Evolutionary conservation across 2,113 vertebrate species (phyloP).

Genomic region (Heliornis fulica): DNA sequence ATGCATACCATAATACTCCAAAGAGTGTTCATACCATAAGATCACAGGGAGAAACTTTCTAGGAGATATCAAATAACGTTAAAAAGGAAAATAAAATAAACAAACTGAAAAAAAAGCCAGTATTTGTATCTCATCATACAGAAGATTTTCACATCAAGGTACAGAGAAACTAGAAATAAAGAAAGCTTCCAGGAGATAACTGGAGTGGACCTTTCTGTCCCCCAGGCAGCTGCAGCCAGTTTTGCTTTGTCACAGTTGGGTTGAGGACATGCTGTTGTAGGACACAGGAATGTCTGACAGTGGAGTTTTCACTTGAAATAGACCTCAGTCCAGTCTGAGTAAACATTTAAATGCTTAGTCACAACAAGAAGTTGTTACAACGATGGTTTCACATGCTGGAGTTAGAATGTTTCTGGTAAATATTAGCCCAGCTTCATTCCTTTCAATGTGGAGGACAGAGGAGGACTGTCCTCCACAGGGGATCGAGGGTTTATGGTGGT

Average conservation of each 20-base stretch:
- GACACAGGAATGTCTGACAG: not conserved
- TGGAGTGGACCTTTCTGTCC: not conserved
- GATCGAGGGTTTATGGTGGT: not conserved
- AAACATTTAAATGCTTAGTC: not conserved
- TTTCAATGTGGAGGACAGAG: not conserved
- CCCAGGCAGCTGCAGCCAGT: not conserved
- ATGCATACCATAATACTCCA: not conserved
- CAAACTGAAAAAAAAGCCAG: too few relatives aligned
- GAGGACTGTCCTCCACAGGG: not conserved
- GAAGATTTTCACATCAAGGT: not conserved
- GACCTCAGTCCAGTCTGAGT: not conserved
- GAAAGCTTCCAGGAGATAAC: not conserved
- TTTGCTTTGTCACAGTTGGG: not conserved
- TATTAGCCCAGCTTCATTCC: not conserved
- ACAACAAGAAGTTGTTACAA: not conserved
- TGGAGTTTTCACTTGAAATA: not conserved
- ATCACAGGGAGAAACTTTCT: not conserved
- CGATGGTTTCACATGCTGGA: not conserved
- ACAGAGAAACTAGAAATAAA: not conserved
- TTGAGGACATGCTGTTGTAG: not conserved
- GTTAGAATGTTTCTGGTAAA: slow-evolving; percentile 5
- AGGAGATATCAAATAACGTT: not conserved
- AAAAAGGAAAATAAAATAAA: too few relatives aligned
- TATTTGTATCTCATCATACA: not conserved
- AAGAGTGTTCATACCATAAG: not conserved